A percentile compares a stretch with the other conserved stretches of the same genome.
Evolutionary conservation across 2,797 vertebrate genomes (phyloP).

Genomic region (Tragopan temminckii): DNA sequence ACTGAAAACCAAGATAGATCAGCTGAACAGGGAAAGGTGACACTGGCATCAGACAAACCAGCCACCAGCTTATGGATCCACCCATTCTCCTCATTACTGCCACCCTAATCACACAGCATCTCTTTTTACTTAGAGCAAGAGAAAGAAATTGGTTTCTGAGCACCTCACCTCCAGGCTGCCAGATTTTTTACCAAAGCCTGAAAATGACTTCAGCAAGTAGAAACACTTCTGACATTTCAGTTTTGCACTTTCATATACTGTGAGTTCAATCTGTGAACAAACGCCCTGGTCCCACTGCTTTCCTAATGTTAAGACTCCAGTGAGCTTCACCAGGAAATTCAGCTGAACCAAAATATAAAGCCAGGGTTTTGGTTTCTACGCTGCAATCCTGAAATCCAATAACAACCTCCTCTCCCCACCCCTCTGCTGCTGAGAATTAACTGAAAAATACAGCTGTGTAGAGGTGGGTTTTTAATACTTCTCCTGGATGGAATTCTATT

Average conservation of each 20-base stretch:
- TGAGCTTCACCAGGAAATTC: conserved; percentile 29
- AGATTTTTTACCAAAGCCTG: neutral
- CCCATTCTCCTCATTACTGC: neutral
- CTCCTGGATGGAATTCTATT: conserved; percentile 68
- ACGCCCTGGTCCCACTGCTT: neutral
- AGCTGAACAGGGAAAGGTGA: neutral
- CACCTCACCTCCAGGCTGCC: neutral
- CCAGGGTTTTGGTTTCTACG: neutral
- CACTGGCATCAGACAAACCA: neutral
- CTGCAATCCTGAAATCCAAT: conserved; percentile 15
- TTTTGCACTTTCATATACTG: neutral
- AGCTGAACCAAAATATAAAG: neutral
- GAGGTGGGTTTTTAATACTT: conserved; percentile 50
- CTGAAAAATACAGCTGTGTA: conserved; percentile 39
- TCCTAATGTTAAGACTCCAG: neutral
- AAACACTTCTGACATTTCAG: conserved; percentile 15
- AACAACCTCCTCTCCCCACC: neutral
- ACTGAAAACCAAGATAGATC: neutral
- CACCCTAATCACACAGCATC: neutral
- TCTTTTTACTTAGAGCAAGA: neutral
- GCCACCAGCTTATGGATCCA: neutral
- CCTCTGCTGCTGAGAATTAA: conserved; percentile 40
- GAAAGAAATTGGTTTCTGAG: neutral
- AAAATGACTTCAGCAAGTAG: neutral
- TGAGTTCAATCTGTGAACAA: conserved; percentile 6